Evolutionary conservation across 2,113 vertebrate genomes (phyloP).

Genomic region (Percina caprodes): DNA sequence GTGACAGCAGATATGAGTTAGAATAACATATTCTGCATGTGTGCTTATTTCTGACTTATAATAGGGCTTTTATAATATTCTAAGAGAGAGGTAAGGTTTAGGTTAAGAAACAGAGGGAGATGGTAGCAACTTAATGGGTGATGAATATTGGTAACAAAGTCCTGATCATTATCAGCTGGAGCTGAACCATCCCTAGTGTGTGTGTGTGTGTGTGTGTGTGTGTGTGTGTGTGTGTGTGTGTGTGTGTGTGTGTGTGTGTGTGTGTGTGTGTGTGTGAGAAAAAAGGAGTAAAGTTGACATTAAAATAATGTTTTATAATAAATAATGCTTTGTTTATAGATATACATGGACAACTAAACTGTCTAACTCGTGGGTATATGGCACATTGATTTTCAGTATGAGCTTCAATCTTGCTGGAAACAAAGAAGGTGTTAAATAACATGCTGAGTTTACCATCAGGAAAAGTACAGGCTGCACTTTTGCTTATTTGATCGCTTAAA

Average conservation of each 20-base stretch:
- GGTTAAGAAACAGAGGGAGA: not conserved
- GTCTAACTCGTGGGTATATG: not conserved
- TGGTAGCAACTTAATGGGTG: constrained; percentile 1
- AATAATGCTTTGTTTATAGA: not conserved
- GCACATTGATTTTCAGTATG: not conserved
- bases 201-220: not conserved
- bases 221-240: not conserved
- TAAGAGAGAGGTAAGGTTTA: not conserved
- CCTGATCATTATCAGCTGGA: not conserved
- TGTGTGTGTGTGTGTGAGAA: not conserved
- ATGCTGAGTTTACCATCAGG: not conserved
- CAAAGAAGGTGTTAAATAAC: not conserved
- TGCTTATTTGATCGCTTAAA: no score
- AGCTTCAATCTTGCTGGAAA: not conserved
- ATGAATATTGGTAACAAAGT: constrained; percentile 9
- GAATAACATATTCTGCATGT: not conserved
- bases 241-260: not conserved
- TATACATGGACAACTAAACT: not conserved
- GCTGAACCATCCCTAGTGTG: not conserved
- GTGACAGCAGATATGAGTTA: constrained; percentile 9
- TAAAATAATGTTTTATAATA: not conserved
- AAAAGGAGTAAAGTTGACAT: not conserved
- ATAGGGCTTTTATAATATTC: not conserved
- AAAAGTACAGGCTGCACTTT: no score
- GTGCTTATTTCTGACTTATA: not conserved